These are phyloP conservation scores for Sander vitreus DNA, from an alignment of 2,113 vertebrate genomes.

Conservation along the genomic window DNA sequence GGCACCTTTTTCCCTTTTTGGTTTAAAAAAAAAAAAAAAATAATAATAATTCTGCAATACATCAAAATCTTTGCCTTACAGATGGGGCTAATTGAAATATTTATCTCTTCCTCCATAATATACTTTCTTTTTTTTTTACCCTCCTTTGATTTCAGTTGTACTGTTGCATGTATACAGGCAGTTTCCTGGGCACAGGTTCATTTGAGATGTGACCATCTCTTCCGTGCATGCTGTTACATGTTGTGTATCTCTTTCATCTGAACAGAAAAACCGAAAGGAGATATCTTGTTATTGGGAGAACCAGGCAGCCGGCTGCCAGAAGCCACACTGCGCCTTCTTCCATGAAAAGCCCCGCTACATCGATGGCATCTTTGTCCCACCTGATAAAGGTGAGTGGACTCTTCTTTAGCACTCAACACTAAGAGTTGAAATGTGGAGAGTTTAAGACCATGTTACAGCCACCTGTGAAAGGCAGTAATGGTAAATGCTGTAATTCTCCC, in stretches of 20 bases:
- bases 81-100: not conserved
- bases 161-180: not conserved
- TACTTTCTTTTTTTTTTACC: not conserved
- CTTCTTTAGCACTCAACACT: not conserved
- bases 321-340: constrained; percentile 94
- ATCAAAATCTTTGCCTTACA: not conserved
- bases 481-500: not conserved
- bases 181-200: too few relatives aligned
- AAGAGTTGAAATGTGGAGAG: not conserved
- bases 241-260: constrained; percentile 4
- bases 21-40: too few relatives aligned
- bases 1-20: not conserved
- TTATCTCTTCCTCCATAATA: not conserved
- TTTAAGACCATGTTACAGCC: not conserved
- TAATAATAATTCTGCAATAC: not conserved
- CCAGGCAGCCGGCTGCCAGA: constrained; percentile 93
- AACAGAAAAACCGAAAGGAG: constrained; percentile 94
- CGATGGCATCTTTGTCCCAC: constrained; percentile 89
- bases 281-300: constrained; percentile 98
- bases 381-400: constrained; percentile 87
- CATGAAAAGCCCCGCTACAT: constrained; percentile 90
- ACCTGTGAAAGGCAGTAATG: not conserved
- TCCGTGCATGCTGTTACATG: not conserved
- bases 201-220: not conserved
- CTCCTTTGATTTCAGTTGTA: not conserved